Evolutionary conservation across 2,888 invertebrate species (phyloP).

Genomic region (Drosophila nr. fundita): DNA sequence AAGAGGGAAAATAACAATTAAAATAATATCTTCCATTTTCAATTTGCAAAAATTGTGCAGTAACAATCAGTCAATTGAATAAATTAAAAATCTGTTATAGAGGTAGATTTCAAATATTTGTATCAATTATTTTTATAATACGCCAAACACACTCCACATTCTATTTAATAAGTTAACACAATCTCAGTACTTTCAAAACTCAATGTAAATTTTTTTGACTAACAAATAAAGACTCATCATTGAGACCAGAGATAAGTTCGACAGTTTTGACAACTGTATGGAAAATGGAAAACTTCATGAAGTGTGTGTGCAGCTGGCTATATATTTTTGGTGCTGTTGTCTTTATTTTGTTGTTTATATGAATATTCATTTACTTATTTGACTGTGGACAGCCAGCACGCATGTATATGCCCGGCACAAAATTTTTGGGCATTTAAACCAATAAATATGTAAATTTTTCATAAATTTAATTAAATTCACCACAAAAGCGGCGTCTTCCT

Average conservation of each 20-base stretch:
- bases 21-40: neutral
- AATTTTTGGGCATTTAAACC: constrained; percentile 75
- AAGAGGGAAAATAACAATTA: neutral
- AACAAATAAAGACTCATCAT: neutral
- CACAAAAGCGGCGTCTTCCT: constrained; percentile 66
- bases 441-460: constrained; percentile 82
- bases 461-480: constrained; percentile 81
- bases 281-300: constrained; percentile 3
- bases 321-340: constrained; percentile 8
- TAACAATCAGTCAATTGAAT: neutral
- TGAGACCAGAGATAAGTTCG: constrained; percentile 19
- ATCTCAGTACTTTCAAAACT: neutral
- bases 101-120: neutral
- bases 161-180: neutral
- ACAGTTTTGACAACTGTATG: constrained; percentile 24
- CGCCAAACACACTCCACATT: neutral
- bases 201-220: neutral
- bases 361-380: constrained; percentile 69
- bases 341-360: constrained; percentile 42
- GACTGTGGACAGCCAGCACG: constrained; percentile 46
- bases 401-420: constrained; percentile 50
- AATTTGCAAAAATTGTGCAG: neutral
- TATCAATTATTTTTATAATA: neutral
- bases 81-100: neutral
- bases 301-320: constrained; percentile 5